Percentiles rank a stretch among this genome's conserved stretches.
phyloP scores from a whole-genome alignment of 2,797 vertebrate species.

The Forpus xanthops region DNA sequence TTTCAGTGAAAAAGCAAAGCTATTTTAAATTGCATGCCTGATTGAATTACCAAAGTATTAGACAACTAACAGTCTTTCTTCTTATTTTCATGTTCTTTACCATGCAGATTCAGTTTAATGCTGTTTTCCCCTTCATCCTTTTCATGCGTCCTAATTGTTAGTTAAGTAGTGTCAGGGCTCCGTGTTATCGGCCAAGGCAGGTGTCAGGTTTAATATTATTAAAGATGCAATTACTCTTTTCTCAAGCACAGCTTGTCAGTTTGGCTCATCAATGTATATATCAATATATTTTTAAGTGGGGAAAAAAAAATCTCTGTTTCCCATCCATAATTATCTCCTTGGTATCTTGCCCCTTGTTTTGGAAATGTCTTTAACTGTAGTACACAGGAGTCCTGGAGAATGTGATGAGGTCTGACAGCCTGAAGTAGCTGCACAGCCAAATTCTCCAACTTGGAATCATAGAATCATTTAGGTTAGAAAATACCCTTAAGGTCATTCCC shows the following conservation, averaged over 20 bases:
- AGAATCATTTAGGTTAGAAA: background rate
- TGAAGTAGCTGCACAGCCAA: background rate
- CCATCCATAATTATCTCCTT: background rate
- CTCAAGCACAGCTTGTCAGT: constrained; percentile 55
- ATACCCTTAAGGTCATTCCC: background rate
- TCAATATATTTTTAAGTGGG: constrained; percentile 33
- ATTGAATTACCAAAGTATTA: constrained; percentile 34
- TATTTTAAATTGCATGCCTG: constrained; percentile 53
- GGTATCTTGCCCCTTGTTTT: background rate
- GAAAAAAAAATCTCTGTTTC: background rate
- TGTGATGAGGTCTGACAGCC: background rate
- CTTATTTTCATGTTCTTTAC: constrained; percentile 48
- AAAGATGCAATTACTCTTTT: constrained; percentile 58
- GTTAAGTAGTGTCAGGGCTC: constrained; percentile 42
- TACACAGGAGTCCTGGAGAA: background rate
- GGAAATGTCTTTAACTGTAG: background rate
- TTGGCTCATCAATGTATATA: constrained; percentile 54
- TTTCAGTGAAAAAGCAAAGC: constrained; percentile 48
- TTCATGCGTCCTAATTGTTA: constrained; percentile 20
- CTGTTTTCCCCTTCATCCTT: background rate
- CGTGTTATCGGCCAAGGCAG: constrained; percentile 29
- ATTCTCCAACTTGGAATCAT: background rate
- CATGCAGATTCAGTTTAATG: constrained; percentile 18
- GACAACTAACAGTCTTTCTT: constrained; percentile 26
- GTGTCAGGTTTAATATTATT: constrained; percentile 67